phyloP scores from a whole-genome alignment of 2,113 vertebrate species.

The Emydocephalus ijimae region DNA sequence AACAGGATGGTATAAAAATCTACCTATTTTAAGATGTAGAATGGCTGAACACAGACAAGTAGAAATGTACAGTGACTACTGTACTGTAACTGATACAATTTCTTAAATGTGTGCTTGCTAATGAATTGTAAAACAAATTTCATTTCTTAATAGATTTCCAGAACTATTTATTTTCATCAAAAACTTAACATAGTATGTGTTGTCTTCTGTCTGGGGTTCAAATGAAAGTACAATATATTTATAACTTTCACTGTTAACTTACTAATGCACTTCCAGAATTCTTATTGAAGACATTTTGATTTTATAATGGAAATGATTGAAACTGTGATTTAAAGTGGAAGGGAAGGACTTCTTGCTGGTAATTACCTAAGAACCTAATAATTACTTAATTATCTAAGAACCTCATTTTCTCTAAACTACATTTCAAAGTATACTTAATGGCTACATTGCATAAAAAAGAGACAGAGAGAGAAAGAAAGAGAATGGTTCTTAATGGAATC shows the following conservation, averaged over 20 bases:
- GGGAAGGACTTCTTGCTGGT: too few species aligned
- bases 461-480: too few species aligned
- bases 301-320: background rate
- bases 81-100: background rate
- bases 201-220: background rate
- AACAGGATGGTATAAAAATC: conserved; percentile 4
- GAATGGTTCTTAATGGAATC: too few species aligned
- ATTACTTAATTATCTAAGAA: too few species aligned
- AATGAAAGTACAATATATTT: background rate
- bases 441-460: too few species aligned
- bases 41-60: background rate
- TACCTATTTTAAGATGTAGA: background rate
- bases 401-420: too few species aligned
- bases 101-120: conserved; percentile 16
- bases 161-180: conserved; percentile 41
- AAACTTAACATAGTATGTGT: background rate
- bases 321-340: too few species aligned
- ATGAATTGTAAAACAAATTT: conserved; percentile 32
- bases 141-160: conserved; percentile 29
- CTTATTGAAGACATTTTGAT: background rate
- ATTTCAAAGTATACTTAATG: too few species aligned
- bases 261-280: background rate
- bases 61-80: background rate
- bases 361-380: too few species aligned
- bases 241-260: background rate